A percentile compares a stretch with the other conserved stretches of the same genome.
These are phyloP conservation scores for Oncorhynchus masou DNA, from an alignment of 2,113 vertebrate genomes.

Conservation along the genomic window DNA sequence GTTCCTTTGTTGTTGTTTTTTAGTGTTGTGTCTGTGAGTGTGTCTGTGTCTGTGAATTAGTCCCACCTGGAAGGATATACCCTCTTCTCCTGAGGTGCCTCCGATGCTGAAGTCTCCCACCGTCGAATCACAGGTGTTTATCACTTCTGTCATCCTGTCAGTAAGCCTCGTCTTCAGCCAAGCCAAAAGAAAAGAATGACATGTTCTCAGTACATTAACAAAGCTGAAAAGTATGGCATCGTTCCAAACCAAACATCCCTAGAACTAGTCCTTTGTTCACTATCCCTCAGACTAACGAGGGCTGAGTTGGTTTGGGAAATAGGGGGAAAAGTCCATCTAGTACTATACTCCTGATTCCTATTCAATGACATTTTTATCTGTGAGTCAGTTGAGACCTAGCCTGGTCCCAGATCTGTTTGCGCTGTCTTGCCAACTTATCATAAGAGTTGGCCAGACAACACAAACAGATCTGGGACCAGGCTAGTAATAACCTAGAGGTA, in stretches of 20 bases:
- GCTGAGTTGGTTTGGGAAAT: no score
- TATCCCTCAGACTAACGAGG: no score
- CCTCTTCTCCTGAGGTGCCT: conserved; percentile 70
- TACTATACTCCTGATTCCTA: no score
- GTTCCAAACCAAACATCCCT: not conserved
- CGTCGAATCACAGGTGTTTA: conserved; percentile 77
- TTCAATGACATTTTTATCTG: not conserved
- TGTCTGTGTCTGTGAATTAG: not conserved
- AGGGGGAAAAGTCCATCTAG: no score
- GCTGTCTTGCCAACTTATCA: not conserved
- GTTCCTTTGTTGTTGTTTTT: no score
- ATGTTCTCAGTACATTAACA: not conserved
- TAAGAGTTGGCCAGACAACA: not conserved
- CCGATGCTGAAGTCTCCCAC: conserved; percentile 74
- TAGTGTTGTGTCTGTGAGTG: not conserved
- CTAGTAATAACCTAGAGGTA: not conserved
- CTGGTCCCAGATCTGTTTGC: no score
- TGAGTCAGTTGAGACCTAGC: not conserved
- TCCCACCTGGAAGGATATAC: conserved; percentile 76
- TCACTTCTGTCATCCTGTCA: conserved; percentile 80
- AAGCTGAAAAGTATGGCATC: not conserved
- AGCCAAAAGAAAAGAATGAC: conserved; percentile 22
- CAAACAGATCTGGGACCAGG: no score
- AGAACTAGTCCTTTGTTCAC: no score
- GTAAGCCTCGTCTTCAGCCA: conserved; percentile 20